These are phyloP conservation scores for Cnemophilus loriae DNA, from an alignment of 2,113 vertebrate genomes.

Conservation along the genomic window DNA sequence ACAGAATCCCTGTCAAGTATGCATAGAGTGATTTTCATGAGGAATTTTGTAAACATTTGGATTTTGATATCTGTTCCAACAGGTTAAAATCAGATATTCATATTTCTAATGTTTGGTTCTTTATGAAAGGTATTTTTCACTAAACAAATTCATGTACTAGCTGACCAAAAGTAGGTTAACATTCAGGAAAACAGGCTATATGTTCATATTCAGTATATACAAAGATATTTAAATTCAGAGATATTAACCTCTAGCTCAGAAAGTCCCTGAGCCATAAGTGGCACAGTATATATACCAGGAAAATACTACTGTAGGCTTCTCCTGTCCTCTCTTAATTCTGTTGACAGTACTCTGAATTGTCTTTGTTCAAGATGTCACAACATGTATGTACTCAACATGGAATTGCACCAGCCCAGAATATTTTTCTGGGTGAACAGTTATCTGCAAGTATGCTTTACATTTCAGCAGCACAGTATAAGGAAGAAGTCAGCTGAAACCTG, in stretches of 20 bases:
- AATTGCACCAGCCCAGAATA: neutral
- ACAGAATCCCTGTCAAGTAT: neutral
- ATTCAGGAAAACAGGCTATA: neutral
- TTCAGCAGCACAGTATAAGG: neutral
- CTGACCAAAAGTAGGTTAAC: neutral
- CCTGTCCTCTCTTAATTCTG: neutral
- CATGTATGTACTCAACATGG: neutral
- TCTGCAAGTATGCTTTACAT: neutral
- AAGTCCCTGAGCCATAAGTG: neutral
- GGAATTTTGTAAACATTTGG: neutral
- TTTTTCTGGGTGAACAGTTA: neutral
- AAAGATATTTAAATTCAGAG: neutral
- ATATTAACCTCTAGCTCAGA: neutral
- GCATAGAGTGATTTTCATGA: neutral
- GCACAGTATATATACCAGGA: neutral
- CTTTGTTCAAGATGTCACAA: neutral
- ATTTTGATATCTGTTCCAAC: neutral
- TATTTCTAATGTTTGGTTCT: neutral
- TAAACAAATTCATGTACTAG: neutral
- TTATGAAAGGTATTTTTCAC: neutral
- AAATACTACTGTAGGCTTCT: neutral
- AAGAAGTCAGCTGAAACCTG: neutral
- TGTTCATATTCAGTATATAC: neutral
- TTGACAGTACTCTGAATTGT: neutral
- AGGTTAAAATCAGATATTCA: neutral